These are phyloP conservation scores for Eulacestoma nigropectus DNA, from an alignment of 2,113 vertebrate species.

Conservation along the genomic window DNA sequence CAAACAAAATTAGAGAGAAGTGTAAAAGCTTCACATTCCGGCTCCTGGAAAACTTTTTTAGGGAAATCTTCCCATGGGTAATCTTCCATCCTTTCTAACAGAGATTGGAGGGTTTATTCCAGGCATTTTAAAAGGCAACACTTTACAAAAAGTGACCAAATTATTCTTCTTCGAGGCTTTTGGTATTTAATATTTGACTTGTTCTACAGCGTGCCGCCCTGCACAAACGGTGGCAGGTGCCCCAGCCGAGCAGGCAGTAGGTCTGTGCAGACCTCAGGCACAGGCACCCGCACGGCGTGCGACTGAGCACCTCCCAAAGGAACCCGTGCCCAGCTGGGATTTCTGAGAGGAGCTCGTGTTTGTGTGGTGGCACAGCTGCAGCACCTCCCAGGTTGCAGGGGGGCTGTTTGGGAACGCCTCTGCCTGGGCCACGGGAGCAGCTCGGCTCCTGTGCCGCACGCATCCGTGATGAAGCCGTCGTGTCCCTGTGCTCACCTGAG, in stretches of 20 bases:
- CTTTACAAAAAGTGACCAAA: constrained; percentile 66
- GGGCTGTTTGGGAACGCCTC: neutral
- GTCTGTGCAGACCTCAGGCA: neutral
- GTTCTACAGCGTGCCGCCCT: neutral
- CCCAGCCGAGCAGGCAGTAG: neutral
- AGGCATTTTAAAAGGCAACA: constrained; percentile 81
- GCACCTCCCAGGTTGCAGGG: neutral
- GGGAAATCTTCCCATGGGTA: constrained; percentile 64
- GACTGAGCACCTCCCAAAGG: neutral
- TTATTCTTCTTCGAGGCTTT: constrained; percentile 16
- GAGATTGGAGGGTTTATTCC: constrained; percentile 63
- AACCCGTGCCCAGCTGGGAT: neutral
- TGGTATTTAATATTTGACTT: neutral
- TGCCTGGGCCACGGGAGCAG: neutral
- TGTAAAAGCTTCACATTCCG: constrained; percentile 78
- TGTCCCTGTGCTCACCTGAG: neutral
- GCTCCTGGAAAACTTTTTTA: constrained; percentile 74
- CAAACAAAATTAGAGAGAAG: constrained; percentile 83
- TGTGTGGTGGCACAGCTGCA: neutral
- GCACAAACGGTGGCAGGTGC: neutral
- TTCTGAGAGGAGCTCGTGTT: neutral
- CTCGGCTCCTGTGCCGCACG: neutral
- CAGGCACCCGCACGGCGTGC: neutral
- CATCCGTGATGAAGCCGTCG: neutral
- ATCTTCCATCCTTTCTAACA: constrained; percentile 66